A percentile compares a stretch with the other conserved stretches of the same genome.
Conservation (phyloP, 92 coral and sea anemone genomes). For the Siderastrea siderea region DNA sequence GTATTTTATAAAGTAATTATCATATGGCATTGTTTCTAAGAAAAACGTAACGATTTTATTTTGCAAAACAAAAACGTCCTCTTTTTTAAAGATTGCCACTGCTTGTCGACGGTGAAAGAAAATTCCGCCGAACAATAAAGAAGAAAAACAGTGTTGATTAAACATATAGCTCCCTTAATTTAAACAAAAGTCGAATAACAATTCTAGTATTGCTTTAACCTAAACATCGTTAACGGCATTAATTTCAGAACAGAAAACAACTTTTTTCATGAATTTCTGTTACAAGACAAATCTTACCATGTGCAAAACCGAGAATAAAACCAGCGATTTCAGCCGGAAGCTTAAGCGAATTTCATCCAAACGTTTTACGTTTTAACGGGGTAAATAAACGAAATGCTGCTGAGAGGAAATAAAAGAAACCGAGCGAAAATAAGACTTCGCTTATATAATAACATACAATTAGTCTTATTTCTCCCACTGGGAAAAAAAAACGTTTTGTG, state of each 20-base stretch:
- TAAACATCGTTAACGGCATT: constrained; percentile 8
- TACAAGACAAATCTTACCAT: neutral
- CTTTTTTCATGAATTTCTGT: neutral
- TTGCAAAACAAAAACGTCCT: constrained; percentile 1
- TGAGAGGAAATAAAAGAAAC: neutral
- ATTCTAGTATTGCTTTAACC: neutral
- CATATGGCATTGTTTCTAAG: neutral
- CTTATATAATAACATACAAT: neutral
- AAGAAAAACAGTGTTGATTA: constrained; percentile 10
- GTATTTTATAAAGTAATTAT: neutral
- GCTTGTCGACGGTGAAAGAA: neutral
- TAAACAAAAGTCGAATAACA: constrained; percentile 9
- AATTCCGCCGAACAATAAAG: neutral
- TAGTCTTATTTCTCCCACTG: neutral
- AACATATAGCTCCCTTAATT: constrained; percentile 11
- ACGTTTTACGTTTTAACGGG: neutral
- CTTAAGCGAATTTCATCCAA: neutral
- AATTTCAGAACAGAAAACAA: constrained; percentile 1
- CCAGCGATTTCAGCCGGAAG: neutral
- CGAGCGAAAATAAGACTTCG: neutral
- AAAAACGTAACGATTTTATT: neutral
- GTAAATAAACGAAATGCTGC: neutral
- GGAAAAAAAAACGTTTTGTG: neutral
- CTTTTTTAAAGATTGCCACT: neutral
- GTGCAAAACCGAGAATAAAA: neutral